Conservation (phyloP, 2,888 invertebrate species). For the Pterostichus madidus region DNA sequence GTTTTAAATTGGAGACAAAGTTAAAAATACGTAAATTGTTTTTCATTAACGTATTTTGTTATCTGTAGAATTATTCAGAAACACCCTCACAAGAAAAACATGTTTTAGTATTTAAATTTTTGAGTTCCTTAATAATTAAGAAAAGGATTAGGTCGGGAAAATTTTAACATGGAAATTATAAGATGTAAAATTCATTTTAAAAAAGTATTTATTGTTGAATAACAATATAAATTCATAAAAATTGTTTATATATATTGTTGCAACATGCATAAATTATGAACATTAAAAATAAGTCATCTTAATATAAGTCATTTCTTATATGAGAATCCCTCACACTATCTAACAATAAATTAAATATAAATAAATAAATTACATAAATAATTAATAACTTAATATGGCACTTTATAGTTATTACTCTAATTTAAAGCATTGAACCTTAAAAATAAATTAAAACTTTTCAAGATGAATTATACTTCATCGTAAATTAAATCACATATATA, state of each 20-base stretch:
- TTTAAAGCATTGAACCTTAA: neutral
- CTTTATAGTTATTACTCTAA: neutral
- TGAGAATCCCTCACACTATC: too few relatives aligned
- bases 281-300: neutral
- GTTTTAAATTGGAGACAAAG: constrained; percentile 23
- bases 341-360: neutral
- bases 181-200: neutral
- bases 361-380: constrained; percentile 12
- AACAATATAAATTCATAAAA: neutral
- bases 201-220: constrained; percentile 2
- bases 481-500: neutral
- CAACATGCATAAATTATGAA: too few relatives aligned
- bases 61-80: constrained; percentile 37
- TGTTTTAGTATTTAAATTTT: neutral
- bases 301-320: too few relatives aligned
- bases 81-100: constrained; percentile 39
- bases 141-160: neutral
- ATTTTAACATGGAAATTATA: neutral
- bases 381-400: neutral
- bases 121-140: too few relatives aligned
- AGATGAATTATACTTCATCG: neutral
- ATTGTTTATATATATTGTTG: too few relatives aligned
- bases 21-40: constrained; percentile 33
- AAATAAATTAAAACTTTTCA: neutral
- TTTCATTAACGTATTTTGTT: constrained; percentile 19